Base-by-base conservation (phyloP, 1,140 invertebrate genomes). In the Heliconius congener region DNA sequence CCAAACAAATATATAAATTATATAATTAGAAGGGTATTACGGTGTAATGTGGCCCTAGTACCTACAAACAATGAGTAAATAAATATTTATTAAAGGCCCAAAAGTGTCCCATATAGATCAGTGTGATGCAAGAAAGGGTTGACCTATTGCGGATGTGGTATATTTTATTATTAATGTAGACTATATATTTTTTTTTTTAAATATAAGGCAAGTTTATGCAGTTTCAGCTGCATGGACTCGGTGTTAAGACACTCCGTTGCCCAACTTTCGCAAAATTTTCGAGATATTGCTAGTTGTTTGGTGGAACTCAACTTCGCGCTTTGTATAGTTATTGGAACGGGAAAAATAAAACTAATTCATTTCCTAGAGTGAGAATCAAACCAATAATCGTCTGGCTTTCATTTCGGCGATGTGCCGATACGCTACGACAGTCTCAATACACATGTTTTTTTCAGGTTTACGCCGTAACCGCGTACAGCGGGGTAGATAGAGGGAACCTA, bases 71-170 rank as follows among this genome's bases (percentile, higher is more conserved):
- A 90, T 90, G 85, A 84, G 85, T 82, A 85, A 86, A 90, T 91
- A 92, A 92, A 92, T 92, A 92, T 92, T 92, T 92, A 92, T 90
- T 89, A 90, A 88, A 84, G 84, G 84, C 80, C 85, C 84, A 77
- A 88, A 88, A 89, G 81, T 91, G 90, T 90, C 90, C 60, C 87
- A 85, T 92, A 92, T 88, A 85, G 89, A 84, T 87, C 82, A 82
- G n/a, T 5, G 79, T 23, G 80, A 90, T 81, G 72, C 79, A n/a
- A 18, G 78, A 86, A 88, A 76, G 13, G 71, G 73, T 86, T 83
- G 82, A 83, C 73, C 78, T 37, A 9, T 39, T 34, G n/a, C 50
- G 82, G 84, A 90, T 50, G 77, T 50, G 87, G 84, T 70, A 86
- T 75, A 74, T 34, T 70, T n/a, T 73, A 50, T 6, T 57, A 8